Base-by-base conservation (phyloP, 2,113 vertebrate species). In the Colinus virginianus region DNA sequence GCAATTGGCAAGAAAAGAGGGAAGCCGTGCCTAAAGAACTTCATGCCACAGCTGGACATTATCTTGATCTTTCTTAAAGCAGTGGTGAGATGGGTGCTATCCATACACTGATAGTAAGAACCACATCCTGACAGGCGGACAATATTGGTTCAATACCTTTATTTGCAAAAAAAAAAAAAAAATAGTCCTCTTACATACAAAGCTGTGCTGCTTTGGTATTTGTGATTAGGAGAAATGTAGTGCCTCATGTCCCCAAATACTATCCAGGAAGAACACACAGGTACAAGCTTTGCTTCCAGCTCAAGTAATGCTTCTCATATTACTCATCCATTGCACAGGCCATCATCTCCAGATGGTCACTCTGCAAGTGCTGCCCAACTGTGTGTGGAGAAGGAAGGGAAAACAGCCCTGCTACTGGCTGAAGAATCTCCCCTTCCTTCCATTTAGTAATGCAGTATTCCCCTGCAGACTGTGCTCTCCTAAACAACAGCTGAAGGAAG, bases 81-180 rank as follows among this genome's bases (percentile, higher is more conserved):
- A 58, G 7, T 28, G 59, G 62, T 72, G 69, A 71, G 48, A 62
- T 55, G 49, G 36, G 78, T 69, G 74, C 11, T 82, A 55, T 82
- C 78, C 49, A 16, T 83, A 40, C 62, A 88, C 49, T 0, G 14
- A 75, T 71, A 87, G 77, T 85, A 91, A 68, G 49, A 82, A 45
- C 58, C 63, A 79, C 46, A 90, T 46, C 28, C 42, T 79, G 67
- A 72, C 67, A 91, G 9, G 62, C 36, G 76, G 91, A 66, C 53
- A 61, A 81, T 87, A 87, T 49, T 79, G 49, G 45, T 66, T 91
- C 55, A 66, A 5, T 74, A 71, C 53, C 89, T 95, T 85, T 72
- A 91, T 94, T 90, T 91, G 78, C 63, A 87, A 87, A 87, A 87
- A 90, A 94, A 36, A 36, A 36, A 87, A 90, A 94, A 87, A 87